Percentiles rank a stretch among this genome's conserved stretches.
Evolutionary conservation across 1,140 invertebrate species (phyloP).

Genomic region (Frieseomelitta varia): DNA sequence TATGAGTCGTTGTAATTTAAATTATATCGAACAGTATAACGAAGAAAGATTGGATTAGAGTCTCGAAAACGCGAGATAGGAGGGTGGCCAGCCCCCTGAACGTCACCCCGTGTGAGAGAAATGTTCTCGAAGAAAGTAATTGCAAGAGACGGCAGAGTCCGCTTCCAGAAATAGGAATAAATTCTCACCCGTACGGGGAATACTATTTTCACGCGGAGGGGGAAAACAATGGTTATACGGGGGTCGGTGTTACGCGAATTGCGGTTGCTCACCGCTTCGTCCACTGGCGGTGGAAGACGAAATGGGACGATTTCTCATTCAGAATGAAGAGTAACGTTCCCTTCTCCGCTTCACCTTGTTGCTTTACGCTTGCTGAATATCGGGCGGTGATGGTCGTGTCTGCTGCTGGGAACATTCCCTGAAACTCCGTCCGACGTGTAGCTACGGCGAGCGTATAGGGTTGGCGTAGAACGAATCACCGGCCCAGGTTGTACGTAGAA

Average conservation of each 20-base stretch:
- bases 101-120: not conserved
- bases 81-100: not conserved
- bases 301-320: constrained; percentile 50
- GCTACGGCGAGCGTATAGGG: too few relatives aligned
- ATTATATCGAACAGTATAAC: not conserved
- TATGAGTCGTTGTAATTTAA: not conserved
- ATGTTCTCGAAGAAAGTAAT: not conserved
- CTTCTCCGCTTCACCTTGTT: not conserved
- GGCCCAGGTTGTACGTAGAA: not conserved
- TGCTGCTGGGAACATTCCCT: not conserved
- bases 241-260: constrained; percentile 26
- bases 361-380: not conserved
- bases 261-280: not conserved
- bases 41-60: not conserved
- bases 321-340: constrained; percentile 49
- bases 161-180: constrained; percentile 20
- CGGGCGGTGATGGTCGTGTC: not conserved
- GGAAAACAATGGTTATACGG: not conserved
- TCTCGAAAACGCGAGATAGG: too few relatives aligned
- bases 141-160: not conserved
- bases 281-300: not conserved
- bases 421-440: not conserved
- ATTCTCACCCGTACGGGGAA: not conserved
- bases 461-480: too few relatives aligned
- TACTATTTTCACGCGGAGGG: constrained; percentile 10